Conservation (phyloP, 2,797 vertebrate genomes). For the Anguilla obscura region DNA sequence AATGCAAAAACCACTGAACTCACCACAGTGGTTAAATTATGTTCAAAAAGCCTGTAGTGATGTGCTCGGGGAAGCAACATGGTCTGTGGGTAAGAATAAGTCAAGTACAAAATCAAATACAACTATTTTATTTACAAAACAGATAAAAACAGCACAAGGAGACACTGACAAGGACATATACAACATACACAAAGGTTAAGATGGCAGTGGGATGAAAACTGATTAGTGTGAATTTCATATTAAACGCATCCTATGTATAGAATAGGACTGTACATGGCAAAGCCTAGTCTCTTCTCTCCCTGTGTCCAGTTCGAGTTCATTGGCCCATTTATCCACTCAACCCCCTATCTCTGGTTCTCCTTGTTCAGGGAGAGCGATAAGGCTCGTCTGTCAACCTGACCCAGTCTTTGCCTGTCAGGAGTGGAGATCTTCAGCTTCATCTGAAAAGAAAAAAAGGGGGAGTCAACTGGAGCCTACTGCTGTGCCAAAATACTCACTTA, state of each 20-base stretch:
- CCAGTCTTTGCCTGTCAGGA: constrained; percentile 65
- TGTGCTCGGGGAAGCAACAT: background rate
- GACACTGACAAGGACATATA: constrained; percentile 34
- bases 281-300: background rate
- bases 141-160: constrained; percentile 37
- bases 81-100: background rate
- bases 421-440: constrained; percentile 70
- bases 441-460: constrained; percentile 46
- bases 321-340: background rate
- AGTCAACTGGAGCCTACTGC: background rate
- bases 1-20: background rate
- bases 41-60: background rate
- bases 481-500: background rate
- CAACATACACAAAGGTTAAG: constrained; percentile 29
- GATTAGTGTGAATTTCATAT: constrained; percentile 50
- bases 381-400: constrained; percentile 63
- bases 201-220: constrained; percentile 31
- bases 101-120: background rate
- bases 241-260: constrained; percentile 15
- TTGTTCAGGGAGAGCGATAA: constrained; percentile 66
- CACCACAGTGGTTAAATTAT: background rate
- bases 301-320: background rate
- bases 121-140: constrained; percentile 68
- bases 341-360: constrained; percentile 65
- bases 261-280: constrained; percentile 24